Base-by-base conservation (phyloP, 2,797 vertebrate genomes). In the Bradypodion ventrale region DNA sequence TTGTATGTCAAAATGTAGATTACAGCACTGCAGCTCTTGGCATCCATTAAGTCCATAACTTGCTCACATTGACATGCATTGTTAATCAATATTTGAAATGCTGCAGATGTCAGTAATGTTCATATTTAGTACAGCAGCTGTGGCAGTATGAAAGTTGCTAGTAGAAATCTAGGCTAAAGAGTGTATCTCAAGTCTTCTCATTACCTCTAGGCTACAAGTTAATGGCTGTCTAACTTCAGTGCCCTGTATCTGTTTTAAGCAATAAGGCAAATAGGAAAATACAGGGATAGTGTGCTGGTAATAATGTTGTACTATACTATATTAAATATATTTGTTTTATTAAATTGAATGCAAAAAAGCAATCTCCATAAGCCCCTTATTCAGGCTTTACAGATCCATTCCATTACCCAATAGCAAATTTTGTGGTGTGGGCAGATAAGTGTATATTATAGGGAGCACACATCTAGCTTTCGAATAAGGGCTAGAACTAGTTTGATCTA, bases 21-120 rank as follows among this genome's bases (percentile, higher is more conserved):
- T 88, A 88, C 87, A 93, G 92, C 90, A 93, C 92, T 91, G 87
- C 88, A 79, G 80, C 92, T 93, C 90, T 93, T 94, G 92, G 93
- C 94, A 93, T 94, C 92, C 93, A 94, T 95, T 95, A 95, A 95
- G 87, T 95, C 94, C 94, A 93, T 95, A 92, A 95, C 92, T 95
- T 89, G 49, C 93, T 94, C 92, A 85, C 93, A 94, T 95, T 94
- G 91, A 94, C 77, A n/a, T 95, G 93, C 93, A 88, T 93, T 94
- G 92, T 93, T 95, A 95, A 95, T 94, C 92, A 94, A 94, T 94
- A 94, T 90, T 94, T 94, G 93, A 93, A 93, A 94, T 86, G 79
- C 89, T 89, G 89, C 80, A 94, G 88, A 95, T 95, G 93, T 94
- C 93, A 94, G 91, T 93, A 93, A 92, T 91, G 89, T 88, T 95